phyloP scores from a whole-genome alignment of 2,888 invertebrate genomes.

The Cryptus armator region DNA sequence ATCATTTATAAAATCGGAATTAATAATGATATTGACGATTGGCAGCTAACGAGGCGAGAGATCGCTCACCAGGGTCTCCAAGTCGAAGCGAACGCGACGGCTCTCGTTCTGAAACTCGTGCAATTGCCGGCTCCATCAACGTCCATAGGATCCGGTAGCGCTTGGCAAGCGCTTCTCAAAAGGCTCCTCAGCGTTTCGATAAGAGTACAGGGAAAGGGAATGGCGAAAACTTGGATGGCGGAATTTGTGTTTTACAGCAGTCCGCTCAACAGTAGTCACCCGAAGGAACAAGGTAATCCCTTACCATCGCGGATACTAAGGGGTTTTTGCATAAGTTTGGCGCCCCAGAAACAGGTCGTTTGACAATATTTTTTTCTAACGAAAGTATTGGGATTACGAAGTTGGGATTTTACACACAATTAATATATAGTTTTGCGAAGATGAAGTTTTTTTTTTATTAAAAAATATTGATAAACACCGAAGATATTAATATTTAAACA shows the following conservation, averaged over 20 bases:
- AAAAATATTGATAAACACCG: too few relatives aligned
- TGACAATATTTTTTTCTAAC: too few relatives aligned
- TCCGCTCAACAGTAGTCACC: constrained; percentile 92
- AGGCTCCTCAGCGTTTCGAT: constrained; percentile 94
- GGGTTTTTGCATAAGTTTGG: too few relatives aligned
- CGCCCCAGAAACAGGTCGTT: too few relatives aligned
- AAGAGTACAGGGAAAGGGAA: constrained; percentile 92
- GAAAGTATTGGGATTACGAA: too few relatives aligned
- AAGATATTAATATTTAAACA: too few relatives aligned
- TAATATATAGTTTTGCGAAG: too few relatives aligned
- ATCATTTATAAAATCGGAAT: background rate
- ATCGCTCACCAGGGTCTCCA: constrained; percentile 97
- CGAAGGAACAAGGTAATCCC: constrained; percentile 91
- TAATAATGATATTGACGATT: constrained; percentile 29
- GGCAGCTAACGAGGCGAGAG: constrained; percentile 91
- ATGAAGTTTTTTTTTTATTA: too few relatives aligned
- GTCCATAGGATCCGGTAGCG: constrained; percentile 84
- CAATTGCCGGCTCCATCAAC: constrained; percentile 90
- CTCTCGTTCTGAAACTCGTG: constrained; percentile 92
- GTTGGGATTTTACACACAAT: too few relatives aligned
- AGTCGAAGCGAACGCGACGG: constrained; percentile 96
- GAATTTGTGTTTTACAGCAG: constrained; percentile 95
- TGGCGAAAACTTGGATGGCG: constrained; percentile 94
- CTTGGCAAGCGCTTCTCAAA: constrained; percentile 91
- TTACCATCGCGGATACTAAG: background rate